Evolutionary conservation across 2,888 invertebrate species (phyloP), one percentile per base, ranked within the genome.

Genomic region (Nebria salina): DNA sequence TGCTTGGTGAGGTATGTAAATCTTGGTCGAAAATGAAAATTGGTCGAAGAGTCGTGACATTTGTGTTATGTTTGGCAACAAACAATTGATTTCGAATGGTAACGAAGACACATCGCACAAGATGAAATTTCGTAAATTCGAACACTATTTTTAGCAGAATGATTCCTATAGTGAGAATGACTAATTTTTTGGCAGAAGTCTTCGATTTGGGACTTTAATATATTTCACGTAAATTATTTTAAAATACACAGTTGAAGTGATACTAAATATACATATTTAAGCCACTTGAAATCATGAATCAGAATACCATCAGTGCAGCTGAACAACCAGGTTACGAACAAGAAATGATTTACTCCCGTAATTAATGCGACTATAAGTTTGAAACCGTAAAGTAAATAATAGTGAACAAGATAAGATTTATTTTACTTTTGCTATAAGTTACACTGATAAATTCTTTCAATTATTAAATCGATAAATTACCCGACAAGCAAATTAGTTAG

Each of bases 141-240:
- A n/a, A 9, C 11, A 64, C 8, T 80, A 80, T 80, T 75, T 80
- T 80, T 80, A 75, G 80, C 65, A 15, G 75, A 75, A 80, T 80
- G 80, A 80, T 80, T 80, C 80, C 42, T 75, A 34, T 34, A 75
- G 72, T 11, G 54, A 80, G 80, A 80, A 80, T 80, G 80, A 80
- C 80, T 80, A 80, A 80, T 80, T 80, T 80, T 80, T 80, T 80
- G 80, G 80, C 80, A 80, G 75, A 80, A 80, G 80, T 72, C 75
- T 54, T 75, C 75, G 72, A 75, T 34, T 80, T 75, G 65, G 75
- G 75, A 54, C 54, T 70, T 80, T 80, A 80, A 80, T 80, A 80
- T 80, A 80, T 80, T 80, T 80, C 72, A 64, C 75, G 80, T 80
- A 80, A 80, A 80, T 75, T 80, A 80, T 80, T 80, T 80, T 80